Evolutionary conservation across 2,888 invertebrate species (phyloP), one percentile per base, ranked within the genome.

Genomic region (Thereva unica): DNA sequence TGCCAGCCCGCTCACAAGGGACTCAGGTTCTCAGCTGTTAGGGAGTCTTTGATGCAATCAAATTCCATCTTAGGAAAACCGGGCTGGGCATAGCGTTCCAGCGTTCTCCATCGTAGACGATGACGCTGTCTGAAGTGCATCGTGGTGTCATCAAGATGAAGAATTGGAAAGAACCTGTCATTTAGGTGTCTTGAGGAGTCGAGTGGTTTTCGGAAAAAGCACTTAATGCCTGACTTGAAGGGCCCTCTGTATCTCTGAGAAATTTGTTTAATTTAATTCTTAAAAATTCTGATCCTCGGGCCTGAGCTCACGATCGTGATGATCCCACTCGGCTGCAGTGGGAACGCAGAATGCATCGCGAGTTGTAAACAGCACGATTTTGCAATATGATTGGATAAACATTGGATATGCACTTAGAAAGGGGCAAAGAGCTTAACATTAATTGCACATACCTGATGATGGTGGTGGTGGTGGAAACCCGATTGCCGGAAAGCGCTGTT

Each of bases 401-500:
- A 23, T 23, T 23, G 23, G 1, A 2, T 23, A 23, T 23, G 2
- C 44, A 44, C 44, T 44, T 8, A 49, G 3, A 49, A 49, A 10
- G n/a, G 10, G 49, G 10, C n/a, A 12, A 49, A 49, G 3, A 49
- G 10, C 10, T 49, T 5, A 9, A n/a, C 49, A 9, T 4, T 3
- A 49, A 54, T 55, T 12, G 23, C 12, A 40, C 66, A 59, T 64
- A 72, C 71, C 71, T 71, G 71, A 54, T 68, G 71, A 45, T 70
- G 69, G 44, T 68, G 69, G 35, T 67, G 67, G 73, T 77, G 78
- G 75, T 78, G 78, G 70, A 77, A 78, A 67, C 77, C 77, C 52
- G 77, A 74, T 71, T 78, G 78, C 44, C 78, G 74, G 67, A 78
- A 78, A 68, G 78, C 78, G 74, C 78, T 78, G 71, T 75, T 78